Evolutionary conservation across 2,888 invertebrate species (phyloP), one percentile per base, ranked within the genome.

Genomic region (Monochamus alternatus): DNA sequence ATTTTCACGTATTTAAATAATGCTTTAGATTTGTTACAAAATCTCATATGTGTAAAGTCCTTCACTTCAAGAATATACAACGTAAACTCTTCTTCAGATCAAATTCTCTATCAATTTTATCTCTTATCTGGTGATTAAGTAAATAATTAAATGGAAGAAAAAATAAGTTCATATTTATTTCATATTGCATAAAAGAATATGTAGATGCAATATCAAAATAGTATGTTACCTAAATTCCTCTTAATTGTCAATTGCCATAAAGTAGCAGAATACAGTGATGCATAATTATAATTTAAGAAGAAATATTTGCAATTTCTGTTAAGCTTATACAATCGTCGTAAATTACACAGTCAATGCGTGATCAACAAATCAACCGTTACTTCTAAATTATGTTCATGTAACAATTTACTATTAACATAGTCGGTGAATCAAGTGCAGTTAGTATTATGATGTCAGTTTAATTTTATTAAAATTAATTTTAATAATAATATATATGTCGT

Each of bases 361-460:
- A 38, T 38, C 38, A 38, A 38, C 38, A 38, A 38, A 38, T 51
- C 10, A 51, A 55, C n/a, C 55, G 14, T 55, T 55, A 12, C 47
- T 47, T 55, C 55, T 14, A 55, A 55, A 22, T 55, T 55, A 55
- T 55, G 55, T 22, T 7, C 14, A 55, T 55, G 5, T 14, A 55
- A n/a, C n/a, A 55, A 55, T 55, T 55, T 55, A 55, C 55, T 55
- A 55, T 55, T 55, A 55, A n/a, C 55, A 22, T 55, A 55, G 55
- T 22, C n/a, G 10, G n/a, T 55, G 55, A 55, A 55, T 55, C 55
- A 55, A 8, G 7, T 55, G 55, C 22, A 55, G 55, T 55, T 55
- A 8, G 55, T 55, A 55, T 55, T 55, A 55, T 55, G 55, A 55
- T 55, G 55, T 55, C 55, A 55, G n/a, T 55, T 55, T 55, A 55